Base-by-base conservation (phyloP, 2,113 vertebrate species). In the Silurus meridionalis region DNA sequence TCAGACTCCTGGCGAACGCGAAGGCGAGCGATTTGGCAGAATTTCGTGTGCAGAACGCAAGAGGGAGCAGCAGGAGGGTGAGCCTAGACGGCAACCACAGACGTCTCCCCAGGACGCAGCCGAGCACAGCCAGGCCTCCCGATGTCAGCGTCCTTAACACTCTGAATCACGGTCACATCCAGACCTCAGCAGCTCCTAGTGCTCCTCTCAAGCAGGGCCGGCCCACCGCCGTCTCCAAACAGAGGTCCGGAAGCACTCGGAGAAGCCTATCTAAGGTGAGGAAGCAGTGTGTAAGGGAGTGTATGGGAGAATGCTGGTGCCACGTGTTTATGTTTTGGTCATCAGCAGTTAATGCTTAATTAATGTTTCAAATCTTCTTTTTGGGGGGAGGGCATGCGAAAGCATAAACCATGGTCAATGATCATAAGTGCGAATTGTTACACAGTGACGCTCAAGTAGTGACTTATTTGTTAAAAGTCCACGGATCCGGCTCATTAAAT, bases 1-100 rank as follows among this genome's bases (percentile, higher is more conserved):
- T 93, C 92, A 95, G 97, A 87, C 94, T 97, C 78, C 92, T 97
- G 46, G 96, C 96, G 88, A 93, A 91, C 92, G 93, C 93, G 90
- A 91, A 90, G 89, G 87, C 94, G 95, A 93, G 95, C 1, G 95
- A 96, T 91, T 92, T 90, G 25, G 94, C 95, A 2, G 96, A 95
- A 92, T 94, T 94, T 55, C 92, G 95, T 14, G 91, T 96, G 63
- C 94, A 95, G 89, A 93, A 86, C 84, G 82, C 60, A 10, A 91
- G 92, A 11, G 83, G 93, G 90, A 89, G 92, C 91, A n/a, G 89
- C 91, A 85, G 84, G 4, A 91, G 91, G 50, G 91, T 88, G 0
- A 93, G 93, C 58, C 88, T 94, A 89, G 94, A 77, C 90, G 60
- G 69, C 67, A 82, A 95, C 82, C 89, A 57, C 85, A 94, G 95